A percentile compares a stretch with the other conserved stretches of the same genome.
Conservation (phyloP, 2,113 vertebrate species). For the Sorex fumeus region DNA sequence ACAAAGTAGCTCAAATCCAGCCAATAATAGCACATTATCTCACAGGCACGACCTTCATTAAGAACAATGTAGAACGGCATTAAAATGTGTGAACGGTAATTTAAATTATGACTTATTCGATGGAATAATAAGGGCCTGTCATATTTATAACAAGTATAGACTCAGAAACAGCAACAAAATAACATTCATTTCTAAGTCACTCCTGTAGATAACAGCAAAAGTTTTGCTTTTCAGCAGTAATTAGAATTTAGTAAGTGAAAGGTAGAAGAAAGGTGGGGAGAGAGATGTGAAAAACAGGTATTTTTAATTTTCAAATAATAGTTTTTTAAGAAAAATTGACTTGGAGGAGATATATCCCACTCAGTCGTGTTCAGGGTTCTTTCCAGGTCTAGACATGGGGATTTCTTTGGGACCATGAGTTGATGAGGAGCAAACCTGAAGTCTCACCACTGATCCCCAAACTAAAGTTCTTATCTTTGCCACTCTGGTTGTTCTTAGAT, state of each 20-base stretch:
- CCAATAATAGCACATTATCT: constrained; percentile 82
- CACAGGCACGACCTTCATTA: constrained; percentile 80
- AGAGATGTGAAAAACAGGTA: constrained; percentile 12
- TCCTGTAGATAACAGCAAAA: constrained; percentile 50
- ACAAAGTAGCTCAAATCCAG: constrained; percentile 80
- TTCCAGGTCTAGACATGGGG: too few species aligned
- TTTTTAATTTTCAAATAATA: background rate
- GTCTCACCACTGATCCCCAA: too few species aligned
- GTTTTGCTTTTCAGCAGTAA: constrained; percentile 57
- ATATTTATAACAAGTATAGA: constrained; percentile 76
- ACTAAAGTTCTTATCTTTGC: too few species aligned
- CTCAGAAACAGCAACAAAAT: constrained; percentile 74
- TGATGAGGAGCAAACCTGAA: too few species aligned
- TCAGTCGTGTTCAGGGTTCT: too few species aligned
- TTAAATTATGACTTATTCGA: constrained; percentile 79
- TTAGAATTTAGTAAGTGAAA: constrained; percentile 60
- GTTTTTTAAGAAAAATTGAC: background rate
- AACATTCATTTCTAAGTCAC: constrained; percentile 71
- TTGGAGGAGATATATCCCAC: too few species aligned
- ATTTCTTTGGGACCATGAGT: too few species aligned
- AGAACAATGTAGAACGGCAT: constrained; percentile 79
- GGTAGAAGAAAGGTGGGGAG: background rate
- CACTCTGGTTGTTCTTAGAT: too few species aligned
- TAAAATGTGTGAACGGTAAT: constrained; percentile 78
- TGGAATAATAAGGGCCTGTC: constrained; percentile 79